Base-by-base conservation (phyloP, 2,888 invertebrate species). In the Sinentomon sp. region DNA sequence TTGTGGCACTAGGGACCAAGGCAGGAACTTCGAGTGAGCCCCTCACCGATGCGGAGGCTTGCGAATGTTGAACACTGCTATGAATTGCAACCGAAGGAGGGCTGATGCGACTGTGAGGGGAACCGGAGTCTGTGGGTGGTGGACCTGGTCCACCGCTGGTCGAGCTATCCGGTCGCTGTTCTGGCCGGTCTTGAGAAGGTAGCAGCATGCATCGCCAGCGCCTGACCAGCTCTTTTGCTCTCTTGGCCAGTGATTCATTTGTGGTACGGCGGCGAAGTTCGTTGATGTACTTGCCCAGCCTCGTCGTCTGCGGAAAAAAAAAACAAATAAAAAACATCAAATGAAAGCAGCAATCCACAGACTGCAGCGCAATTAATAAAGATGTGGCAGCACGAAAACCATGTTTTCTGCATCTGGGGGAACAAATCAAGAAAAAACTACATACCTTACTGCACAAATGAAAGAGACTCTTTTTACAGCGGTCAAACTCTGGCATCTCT, bases 281-380 rank as follows among this genome's bases (percentile, higher is more conserved):
- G 54, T 89, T 89, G 54, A 89, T 75, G 53, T 77, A 72, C 55
- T 75, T 78, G 24, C 85, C 89, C 53, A 92, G 61, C 66, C 87
- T 63, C 64, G 89, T 89, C 68, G 74, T 69, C 82, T 82, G 59
- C 2, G 60, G 53, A 39, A 38, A 32, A 34, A 37, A 37, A 35
- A 12, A n/a, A 19, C 4, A 23, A 26, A 17, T 23, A 14, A 39
- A 37, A 26, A 13, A 5, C 23, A 5, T 17, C 21, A 10, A 28
- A 14, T 16, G 9, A 31, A 14, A 25, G 9, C 17, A 16, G 9
- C 4, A 3, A 12, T 17, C 10, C 16, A 3, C 5, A 22, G 16
- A 4, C 10, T 3, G 13, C 17, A 13, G 7, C 18, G 17, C 6
- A 36, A 16, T 14, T 17, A 32, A n/a, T 32, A 32, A 6, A 33